Percentiles rank a stretch among this genome's conserved stretches.
Conservation (phyloP, 2,797 vertebrate species). For the Leuciscus waleckii region DNA sequence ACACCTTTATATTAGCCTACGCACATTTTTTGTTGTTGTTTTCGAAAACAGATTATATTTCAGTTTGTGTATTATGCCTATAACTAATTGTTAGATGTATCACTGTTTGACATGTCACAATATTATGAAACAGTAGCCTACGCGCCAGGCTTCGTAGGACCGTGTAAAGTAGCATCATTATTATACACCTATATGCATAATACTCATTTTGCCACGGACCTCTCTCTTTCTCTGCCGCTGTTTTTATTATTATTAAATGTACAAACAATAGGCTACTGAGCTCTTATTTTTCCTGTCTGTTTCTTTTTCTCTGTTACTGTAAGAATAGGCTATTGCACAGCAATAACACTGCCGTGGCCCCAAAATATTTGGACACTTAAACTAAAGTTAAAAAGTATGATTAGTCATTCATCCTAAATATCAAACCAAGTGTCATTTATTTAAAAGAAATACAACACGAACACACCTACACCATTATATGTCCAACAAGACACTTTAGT, state of each 20-base stretch:
- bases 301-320: neutral
- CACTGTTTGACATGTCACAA: neutral
- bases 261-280: no score
- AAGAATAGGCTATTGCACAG: neutral
- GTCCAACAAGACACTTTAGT: no score
- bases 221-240: neutral
- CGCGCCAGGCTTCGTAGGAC: neutral
- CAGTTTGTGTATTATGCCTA: neutral
- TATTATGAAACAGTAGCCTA: constrained; percentile 3
- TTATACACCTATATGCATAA: no score
- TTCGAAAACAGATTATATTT: neutral
- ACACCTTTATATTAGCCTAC: neutral
- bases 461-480: neutral
- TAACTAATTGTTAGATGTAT: neutral
- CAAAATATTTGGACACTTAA: neutral
- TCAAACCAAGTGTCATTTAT: neutral
- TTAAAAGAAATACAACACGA: neutral
- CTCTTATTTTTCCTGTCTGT: neutral
- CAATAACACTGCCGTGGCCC: neutral
- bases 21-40: neutral
- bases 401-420: no score
- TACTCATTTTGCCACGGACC: neutral
- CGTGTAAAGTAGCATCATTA: neutral
- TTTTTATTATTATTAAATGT: neutral
- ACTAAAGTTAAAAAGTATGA: neutral